Evolutionary conservation across 2,113 vertebrate genomes (phyloP), one percentile per base, ranked within the genome.

Genomic region (Serilophus lunatus): DNA sequence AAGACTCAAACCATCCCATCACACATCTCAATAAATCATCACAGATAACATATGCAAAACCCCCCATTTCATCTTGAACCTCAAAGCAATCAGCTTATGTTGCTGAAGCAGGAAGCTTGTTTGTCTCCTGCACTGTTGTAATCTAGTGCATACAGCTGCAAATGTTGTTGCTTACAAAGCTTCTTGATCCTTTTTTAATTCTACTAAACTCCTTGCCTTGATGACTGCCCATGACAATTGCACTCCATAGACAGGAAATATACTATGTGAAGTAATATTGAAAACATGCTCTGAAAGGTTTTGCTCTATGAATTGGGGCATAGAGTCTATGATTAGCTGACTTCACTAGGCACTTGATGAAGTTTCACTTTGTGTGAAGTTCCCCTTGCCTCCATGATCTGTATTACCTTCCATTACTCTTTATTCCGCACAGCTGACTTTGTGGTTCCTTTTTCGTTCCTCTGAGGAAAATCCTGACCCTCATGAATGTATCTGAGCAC

Each of bases 141-240:
- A 96, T 95, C 65, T 76, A 82, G 77, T 7, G 2, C 69, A 68
- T 82, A 71, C n/a, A 84, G 88, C 90, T 93, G 79, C 82, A 96
- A 96, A 95, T 44, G 90, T 92, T 82, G 71, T 87, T 91, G 84
- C 84, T 91, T 63, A 72, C 83, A 95, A 92, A 93, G 79, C 96
- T 94, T 79, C 86, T 90, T 88, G 93, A 96, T 93, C 87, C 36
- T 93, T 83, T 88, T 95, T 69, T 47, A 96, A 93, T 96, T 96
- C 91, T 96, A 53, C 76, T 81, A 54, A 93, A 95, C n/a, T 96
- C 83, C 76, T 92, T 94, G 88, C 69, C 77, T 91, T 91, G 76
- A 80, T 95, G 79, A 90, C 69, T 85, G 88, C 47, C 82, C 90
- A 54, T 75, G 54, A 63, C 82, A 92, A 89, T 64, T 89, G 76